These are phyloP conservation scores for Champsocephalus esox DNA, from an alignment of 2,797 vertebrate genomes.

Conservation along the genomic window DNA sequence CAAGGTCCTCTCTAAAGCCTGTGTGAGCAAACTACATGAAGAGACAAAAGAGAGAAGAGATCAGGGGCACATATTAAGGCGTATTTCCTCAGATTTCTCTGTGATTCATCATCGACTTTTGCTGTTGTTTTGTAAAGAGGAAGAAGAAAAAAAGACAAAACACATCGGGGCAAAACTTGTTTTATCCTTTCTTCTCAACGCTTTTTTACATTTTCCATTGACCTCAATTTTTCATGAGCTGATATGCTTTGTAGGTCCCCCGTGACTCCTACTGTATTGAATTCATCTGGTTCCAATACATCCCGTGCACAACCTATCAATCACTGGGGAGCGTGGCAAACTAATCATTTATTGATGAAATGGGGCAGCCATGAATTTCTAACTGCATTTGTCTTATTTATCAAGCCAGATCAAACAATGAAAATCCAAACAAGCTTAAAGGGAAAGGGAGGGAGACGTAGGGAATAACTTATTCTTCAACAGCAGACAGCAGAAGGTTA, in stretches of 20 bases:
- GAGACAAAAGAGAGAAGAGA: slow-evolving; percentile 50
- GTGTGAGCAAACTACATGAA: slow-evolving; percentile 65
- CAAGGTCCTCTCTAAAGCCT: slow-evolving; percentile 68
- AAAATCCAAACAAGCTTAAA: slow-evolving; percentile 88
- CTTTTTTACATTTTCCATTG: slow-evolving; percentile 79
- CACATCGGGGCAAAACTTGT: slow-evolving; percentile 66
- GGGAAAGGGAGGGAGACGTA: slow-evolving; percentile 76
- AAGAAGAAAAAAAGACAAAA: slow-evolving; percentile 42
- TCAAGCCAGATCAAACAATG: slow-evolving; percentile 89
- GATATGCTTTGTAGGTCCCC: slow-evolving; percentile 85
- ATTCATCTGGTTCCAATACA: slow-evolving; percentile 89
- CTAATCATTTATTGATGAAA: slow-evolving; percentile 91
- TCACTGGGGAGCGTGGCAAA: slow-evolving; percentile 86
- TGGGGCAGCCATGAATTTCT: slow-evolving; percentile 86
- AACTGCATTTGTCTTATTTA: slow-evolving; percentile 90
- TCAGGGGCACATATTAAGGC: slow-evolving; percentile 42
- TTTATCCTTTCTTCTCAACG: slow-evolving; percentile 50
- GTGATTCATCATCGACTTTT: slow-evolving; percentile 56
- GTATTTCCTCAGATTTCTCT: slow-evolving; percentile 45
- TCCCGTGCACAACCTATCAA: slow-evolving; percentile 86
- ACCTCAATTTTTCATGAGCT: slow-evolving; percentile 87
- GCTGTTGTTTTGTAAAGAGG: slow-evolving; percentile 46
- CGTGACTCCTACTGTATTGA: slow-evolving; percentile 83
- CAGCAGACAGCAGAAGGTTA: slow-evolving; percentile 81
- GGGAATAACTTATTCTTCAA: slow-evolving; percentile 85